Percentiles rank a stretch among this genome's conserved stretches.
Conservation (phyloP, 2,797 vertebrate species). For the Tenualosa thibaudeaui region DNA sequence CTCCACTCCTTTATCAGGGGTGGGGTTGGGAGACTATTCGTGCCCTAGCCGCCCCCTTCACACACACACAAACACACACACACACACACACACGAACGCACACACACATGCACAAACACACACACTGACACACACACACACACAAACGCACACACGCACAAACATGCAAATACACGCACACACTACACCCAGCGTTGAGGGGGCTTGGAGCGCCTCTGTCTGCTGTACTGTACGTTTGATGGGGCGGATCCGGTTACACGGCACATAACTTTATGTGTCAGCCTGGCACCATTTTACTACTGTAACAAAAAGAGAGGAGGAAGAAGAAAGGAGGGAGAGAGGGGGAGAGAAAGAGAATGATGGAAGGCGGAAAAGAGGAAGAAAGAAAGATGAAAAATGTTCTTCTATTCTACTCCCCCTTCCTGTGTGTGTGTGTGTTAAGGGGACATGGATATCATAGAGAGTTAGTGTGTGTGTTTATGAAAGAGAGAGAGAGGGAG, state of each 20-base stretch:
- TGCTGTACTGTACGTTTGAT: conserved; percentile 53
- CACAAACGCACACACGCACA: no score
- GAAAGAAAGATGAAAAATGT: background rate
- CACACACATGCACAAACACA: background rate
- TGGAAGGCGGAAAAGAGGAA: background rate
- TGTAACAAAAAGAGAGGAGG: conserved; percentile 36
- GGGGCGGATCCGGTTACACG: conserved; percentile 44
- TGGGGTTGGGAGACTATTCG: conserved; percentile 39
- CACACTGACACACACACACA: no score
- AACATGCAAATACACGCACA: background rate
- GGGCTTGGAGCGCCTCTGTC: conserved; percentile 23
- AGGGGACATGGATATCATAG: background rate
- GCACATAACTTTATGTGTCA: conserved; percentile 44
- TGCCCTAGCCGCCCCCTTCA: conserved; percentile 33
- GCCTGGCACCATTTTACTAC: conserved; percentile 50
- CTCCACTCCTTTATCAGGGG: conserved; percentile 52
- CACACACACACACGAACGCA: background rate
- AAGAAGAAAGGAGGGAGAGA: conserved; percentile 53
- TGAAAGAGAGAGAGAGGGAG: no score
- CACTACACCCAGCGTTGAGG: background rate
- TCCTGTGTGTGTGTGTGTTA: background rate
- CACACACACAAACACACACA: background rate
- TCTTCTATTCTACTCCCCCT: background rate
- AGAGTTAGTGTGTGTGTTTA: background rate
- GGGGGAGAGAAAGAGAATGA: conserved; percentile 8